Evolutionary conservation across 2,113 vertebrate genomes (phyloP), one percentile per base, ranked within the genome.

Genomic region (Calyptommatus sinebrachiatus): DNA sequence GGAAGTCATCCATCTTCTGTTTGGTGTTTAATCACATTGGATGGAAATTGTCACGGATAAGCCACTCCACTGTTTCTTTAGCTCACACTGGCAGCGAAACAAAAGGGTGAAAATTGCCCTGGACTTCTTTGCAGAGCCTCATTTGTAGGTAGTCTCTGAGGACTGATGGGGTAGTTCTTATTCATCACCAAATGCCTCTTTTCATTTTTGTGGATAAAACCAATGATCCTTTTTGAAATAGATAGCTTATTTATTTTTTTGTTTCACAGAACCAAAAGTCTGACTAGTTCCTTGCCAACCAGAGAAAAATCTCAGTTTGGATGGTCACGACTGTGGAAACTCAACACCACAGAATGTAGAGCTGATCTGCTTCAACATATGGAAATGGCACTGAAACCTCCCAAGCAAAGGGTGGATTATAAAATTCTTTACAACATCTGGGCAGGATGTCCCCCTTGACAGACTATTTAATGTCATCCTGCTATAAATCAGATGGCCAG

Each of bases 361-460:
- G 57, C 12, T 0, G 1, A 14, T 62, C 80, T 2, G 0, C 1
- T 78, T 76, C 1, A 61, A 66, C 50, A 76, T 26, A 26, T 67
- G 79, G 1, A 78, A 71, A 48, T 41, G 71, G 86, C 84, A 85
- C 77, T 84, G 77, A 77, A 76, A 81, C 75, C 1, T 70, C 22
- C 73, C 83, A 78, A 0, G 35, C 77, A 80, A 90, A 83, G 78
- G 74, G n/a, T 0, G 0, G 2, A 82, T 82, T n/a, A 0, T 85
- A 88, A 90, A 89, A 86, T 81, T 67, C 78, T 2, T 11, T 73
- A 71, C 48, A 74, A 66, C 88, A 89, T 89, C 88, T 91, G 87
- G 83, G 71, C 68, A 79, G 83, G 84, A 83, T 85, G 61, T 73
- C 14, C 50, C 83, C 80, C 74, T 60, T 6, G 48, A 1, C 50